Evolutionary conservation across 2,113 vertebrate species (phyloP), one percentile per base, ranked within the genome.

Genomic region (Chloropsis cyanopogon): DNA sequence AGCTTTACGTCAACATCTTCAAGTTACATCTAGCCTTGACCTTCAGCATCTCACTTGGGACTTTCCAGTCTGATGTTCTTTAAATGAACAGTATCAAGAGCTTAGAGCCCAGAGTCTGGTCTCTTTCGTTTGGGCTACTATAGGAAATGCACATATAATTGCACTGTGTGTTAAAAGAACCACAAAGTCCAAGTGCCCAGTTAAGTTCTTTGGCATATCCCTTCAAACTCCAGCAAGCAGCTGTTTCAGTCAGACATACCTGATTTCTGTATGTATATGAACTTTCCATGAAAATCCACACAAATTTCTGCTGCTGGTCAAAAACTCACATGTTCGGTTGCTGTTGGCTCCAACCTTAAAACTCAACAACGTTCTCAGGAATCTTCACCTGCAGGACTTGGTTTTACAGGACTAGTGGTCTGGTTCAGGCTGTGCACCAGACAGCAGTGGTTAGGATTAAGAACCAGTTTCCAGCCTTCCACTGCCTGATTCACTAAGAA

Each of bases 1-100:
- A 66, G 35, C 42, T 86, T 84, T 95, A 78, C 11, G 11, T 93
- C 91, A 96, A 90, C 47, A 28, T 93, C 90, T 93, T 95, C 92
- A 86, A 66, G 81, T 96, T 96, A 96, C 82, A 92, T 66, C 75
- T 69, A 83, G 79, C 64, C 35, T 86, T 94, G 93, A 96, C 91
- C 90, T 96, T 95, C 82, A 70, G 20, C 37, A 16, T 69, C 82
- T 90, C 59, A 33, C 66, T 61, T 61, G 66, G 63, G 70, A 90
- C 78, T 94, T 95, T 91, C 81, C 71, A 52, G 57, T 35, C 46
- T 24, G 50, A 65, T 54, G 54, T 69, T 80, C 59, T 85, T 76
- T 65, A 77, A 82, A 73, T n/a, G 28, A 91, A 15, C 21, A 41
- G 46, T 54, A 41, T 11, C 29, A 54, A 44, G 42, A 50, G 4